Evolutionary conservation across 2,113 vertebrate species (phyloP).

Genomic region (Ochotona curzoniae): DNA sequence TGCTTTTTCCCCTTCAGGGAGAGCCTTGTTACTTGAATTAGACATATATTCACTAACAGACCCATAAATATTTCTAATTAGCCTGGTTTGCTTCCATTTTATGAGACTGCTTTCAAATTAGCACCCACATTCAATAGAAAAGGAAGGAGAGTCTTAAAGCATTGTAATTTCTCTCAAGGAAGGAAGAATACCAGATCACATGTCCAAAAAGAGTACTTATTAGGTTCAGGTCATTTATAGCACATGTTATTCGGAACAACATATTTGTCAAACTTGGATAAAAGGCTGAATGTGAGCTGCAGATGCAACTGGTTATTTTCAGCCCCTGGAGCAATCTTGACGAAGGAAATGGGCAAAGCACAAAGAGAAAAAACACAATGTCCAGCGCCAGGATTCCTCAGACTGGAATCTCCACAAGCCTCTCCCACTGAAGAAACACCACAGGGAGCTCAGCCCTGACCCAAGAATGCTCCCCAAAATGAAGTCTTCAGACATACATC

Average conservation of each 20-base stretch:
- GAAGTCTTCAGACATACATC: constrained; percentile 7
- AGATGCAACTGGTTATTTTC: constrained; percentile 68
- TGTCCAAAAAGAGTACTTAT: constrained; percentile 58
- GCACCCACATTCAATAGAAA: constrained; percentile 71
- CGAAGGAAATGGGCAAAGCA: constrained; percentile 30
- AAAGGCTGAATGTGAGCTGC: constrained; percentile 53
- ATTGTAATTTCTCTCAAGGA: constrained; percentile 70
- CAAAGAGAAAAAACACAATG: constrained; percentile 46
- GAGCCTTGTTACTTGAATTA: constrained; percentile 83
- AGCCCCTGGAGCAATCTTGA: constrained; percentile 56
- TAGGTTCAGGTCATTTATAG: constrained; percentile 71
- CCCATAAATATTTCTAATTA: constrained; percentile 86
- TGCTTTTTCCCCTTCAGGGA: constrained; percentile 77
- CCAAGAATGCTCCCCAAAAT: not conserved
- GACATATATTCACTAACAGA: constrained; percentile 81
- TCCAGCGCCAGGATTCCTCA: not conserved
- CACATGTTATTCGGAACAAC: constrained; percentile 52
- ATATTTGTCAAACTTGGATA: constrained; percentile 58
- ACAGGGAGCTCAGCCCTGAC: not conserved
- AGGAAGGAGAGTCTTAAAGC: constrained; percentile 53
- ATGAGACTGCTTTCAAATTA: constrained; percentile 82
- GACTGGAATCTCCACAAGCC: constrained; percentile 6
- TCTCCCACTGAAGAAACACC: constrained; percentile 12
- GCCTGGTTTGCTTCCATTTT: constrained; percentile 78
- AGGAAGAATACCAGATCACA: not conserved